Conservation (phyloP, 2,113 vertebrate species). For the Carassius gibelio region DNA sequence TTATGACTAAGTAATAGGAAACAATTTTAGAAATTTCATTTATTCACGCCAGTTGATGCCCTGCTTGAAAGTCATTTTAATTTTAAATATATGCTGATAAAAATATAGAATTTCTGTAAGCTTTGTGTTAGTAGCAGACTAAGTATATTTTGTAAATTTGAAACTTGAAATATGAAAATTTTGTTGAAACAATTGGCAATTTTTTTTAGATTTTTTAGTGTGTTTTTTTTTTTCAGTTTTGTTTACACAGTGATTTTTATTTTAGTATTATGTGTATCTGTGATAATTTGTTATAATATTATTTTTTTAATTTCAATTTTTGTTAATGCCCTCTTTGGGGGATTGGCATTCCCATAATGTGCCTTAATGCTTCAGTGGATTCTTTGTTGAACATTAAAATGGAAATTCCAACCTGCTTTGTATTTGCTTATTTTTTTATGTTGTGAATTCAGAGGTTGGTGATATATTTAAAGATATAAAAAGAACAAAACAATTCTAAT, state of each 20-base stretch:
- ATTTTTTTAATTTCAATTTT: background rate
- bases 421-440: background rate
- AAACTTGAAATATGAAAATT: background rate
- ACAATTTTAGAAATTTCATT: background rate
- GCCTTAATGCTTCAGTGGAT: slow-evolving; percentile 16
- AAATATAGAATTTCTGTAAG: no score
- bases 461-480: background rate
- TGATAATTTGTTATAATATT: background rate
- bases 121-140: background rate
- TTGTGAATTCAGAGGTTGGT: background rate
- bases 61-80: background rate
- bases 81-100: background rate
- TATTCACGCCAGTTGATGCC: background rate
- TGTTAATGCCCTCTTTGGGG: background rate
- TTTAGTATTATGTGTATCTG: background rate
- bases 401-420: background rate
- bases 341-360: slow-evolving; percentile 23
- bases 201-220: no score
- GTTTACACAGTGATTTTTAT: background rate
- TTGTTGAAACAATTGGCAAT: no score
- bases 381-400: slow-evolving; percentile 13
- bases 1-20: background rate
- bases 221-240: background rate
- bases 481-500: background rate
- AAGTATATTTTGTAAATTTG: background rate